These are phyloP conservation scores for Regulus satrapa DNA, from an alignment of 2,113 vertebrate species.

Conservation along the genomic window DNA sequence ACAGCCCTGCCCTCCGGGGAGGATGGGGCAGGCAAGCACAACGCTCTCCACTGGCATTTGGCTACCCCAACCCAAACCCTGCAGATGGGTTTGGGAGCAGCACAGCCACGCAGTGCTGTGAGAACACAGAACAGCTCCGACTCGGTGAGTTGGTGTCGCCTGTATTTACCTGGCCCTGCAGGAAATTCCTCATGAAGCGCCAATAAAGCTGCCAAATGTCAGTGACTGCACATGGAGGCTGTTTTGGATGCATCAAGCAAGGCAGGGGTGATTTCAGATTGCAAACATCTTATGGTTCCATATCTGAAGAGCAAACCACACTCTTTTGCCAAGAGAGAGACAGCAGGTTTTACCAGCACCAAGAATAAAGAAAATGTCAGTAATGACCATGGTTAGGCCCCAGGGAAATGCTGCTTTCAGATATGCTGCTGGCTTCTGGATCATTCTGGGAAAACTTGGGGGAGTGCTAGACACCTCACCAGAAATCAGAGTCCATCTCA, in stretches of 20 bases:
- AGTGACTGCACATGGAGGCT: not conserved
- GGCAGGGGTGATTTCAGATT: not conserved
- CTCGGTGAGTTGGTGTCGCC: not conserved
- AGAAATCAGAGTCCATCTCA: not conserved
- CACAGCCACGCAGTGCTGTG: not conserved
- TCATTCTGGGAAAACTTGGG: not conserved
- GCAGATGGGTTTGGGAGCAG: not conserved
- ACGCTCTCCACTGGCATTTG: not conserved
- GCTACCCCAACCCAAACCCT: not conserved
- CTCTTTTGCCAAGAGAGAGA: not conserved
- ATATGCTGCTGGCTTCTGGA: not conserved
- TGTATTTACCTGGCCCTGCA: not conserved
- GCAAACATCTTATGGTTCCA: not conserved
- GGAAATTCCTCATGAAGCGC: not conserved
- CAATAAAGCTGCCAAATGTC: not conserved
- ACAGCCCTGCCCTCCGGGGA: not conserved
- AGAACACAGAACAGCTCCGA: not conserved
- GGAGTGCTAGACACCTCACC: not conserved
- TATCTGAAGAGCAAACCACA: not conserved
- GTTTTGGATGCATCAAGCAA: not conserved
- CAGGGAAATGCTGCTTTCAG: not conserved
- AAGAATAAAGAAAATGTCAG: not conserved
- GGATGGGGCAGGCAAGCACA: not conserved
- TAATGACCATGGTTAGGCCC: not conserved
- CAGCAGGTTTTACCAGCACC: not conserved